Base-by-base conservation (phyloP, 2,888 invertebrate species). In the Myathropa florea region DNA sequence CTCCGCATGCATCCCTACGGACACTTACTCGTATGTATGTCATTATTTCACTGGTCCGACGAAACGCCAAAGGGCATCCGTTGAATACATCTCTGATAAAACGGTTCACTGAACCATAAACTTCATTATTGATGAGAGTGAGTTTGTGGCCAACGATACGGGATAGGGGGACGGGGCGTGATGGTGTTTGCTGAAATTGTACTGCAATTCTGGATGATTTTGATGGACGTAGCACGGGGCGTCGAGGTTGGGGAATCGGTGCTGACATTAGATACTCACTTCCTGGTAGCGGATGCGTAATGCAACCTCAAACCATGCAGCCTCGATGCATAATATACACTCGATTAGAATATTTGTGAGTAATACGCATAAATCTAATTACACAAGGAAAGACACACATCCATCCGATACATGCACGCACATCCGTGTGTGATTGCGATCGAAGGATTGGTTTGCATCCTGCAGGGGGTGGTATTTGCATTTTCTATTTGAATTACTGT, bases 61-160 rank as follows among this genome's bases (percentile, higher is more conserved):
- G 28, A 59, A 76, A 75, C 70, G 70, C 75, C 68, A 81, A 70
- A 75, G 75, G 81, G 59, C 75, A 81, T 70, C 46, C 68, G 67
- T 10, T 68, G 59, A 53, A 80, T 64, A 63, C 75, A 76, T 81
- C 46, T 46, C 75, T 68, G 81, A 81, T 81, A 68, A 70, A 81
- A 81, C 68, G 75, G 70, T 76, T 82, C 81, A 76, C 75, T 82
- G 81, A 82, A 82, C 81, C 76, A 76, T 70, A 82, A 82, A 82
- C 68, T 76, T 64, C 76, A 82, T 76, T 76, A 82, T 82, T 65
- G 81, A 81, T 46, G 75, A 81, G 26, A 4, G 26, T 57, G 4
- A 53, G 46, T 46, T 46, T 46, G 46, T 46, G 46, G 46, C 46
- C 7, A 18, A 7, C 18, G 46, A 65, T 28, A 18, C n/a, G 65